phyloP scores from a whole-genome alignment of 2,113 vertebrate species.

The Rattus norvegicus region DNA sequence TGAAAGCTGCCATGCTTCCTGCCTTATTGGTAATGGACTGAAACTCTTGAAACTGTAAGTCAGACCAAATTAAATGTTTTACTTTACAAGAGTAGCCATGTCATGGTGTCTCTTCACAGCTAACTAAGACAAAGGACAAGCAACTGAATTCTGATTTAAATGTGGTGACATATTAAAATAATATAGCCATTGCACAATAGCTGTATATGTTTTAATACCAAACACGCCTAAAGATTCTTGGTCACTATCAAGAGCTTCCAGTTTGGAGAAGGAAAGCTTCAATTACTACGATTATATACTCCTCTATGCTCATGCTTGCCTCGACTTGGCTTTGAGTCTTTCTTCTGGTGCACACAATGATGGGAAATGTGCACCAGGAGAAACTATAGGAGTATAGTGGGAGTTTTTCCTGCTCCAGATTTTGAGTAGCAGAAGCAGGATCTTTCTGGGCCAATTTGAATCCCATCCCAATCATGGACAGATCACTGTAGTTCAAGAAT shows the following conservation, averaged over 20 bases:
- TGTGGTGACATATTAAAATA: not conserved
- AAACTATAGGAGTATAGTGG: no score
- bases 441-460: not conserved
- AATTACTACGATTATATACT: not conserved
- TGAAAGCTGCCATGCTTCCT: no score
- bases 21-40: not conserved
- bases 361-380: no score
- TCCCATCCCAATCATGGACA: not conserved
- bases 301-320: not conserved
- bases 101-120: not conserved
- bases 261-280: not conserved
- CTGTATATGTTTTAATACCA: not conserved
- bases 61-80: not conserved
- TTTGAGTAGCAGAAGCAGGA: not conserved
- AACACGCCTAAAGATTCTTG: not conserved
- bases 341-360: not conserved
- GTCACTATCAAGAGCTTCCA: not conserved
- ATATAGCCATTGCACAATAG: not conserved
- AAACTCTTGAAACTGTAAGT: not conserved
- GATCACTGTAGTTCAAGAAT: not conserved
- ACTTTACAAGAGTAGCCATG: not conserved
- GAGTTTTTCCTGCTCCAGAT: not conserved
- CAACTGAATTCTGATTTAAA: constrained; percentile 26
- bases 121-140: not conserved
- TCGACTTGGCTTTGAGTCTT: not conserved